Evolutionary conservation across 2,888 invertebrate species (phyloP).

Genomic region (Seira musarum): DNA sequence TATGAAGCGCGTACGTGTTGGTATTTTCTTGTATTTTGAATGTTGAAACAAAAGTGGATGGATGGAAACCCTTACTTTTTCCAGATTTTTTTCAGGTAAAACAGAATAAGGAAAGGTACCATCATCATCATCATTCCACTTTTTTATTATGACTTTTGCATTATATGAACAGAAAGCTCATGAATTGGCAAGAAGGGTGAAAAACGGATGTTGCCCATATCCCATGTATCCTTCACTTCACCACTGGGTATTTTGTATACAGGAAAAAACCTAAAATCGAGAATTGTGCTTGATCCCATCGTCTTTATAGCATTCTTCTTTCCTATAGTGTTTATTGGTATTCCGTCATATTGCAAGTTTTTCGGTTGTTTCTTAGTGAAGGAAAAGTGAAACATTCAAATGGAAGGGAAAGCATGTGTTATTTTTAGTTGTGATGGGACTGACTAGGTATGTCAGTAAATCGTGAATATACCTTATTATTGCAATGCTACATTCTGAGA

Average conservation of each 20-base stretch:
- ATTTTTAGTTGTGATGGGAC: neutral
- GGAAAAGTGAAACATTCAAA: slow-evolving; percentile 14
- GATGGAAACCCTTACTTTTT: too few relatives aligned
- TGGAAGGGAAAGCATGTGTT: neutral
- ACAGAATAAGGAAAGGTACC: slow-evolving; percentile 13
- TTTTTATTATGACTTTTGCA: slow-evolving; percentile 23
- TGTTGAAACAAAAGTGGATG: too few relatives aligned
- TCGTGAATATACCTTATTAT: too few relatives aligned
- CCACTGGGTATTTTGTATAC: too few relatives aligned
- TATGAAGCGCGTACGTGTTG: too few relatives aligned
- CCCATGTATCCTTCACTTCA: too few relatives aligned
- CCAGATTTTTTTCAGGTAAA: slow-evolving; percentile 21
- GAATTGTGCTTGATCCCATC: too few relatives aligned
- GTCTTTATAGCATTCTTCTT: neutral
- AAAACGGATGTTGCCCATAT: neutral
- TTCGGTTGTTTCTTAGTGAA: neutral
- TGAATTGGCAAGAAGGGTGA: slow-evolving; percentile 43
- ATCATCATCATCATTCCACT: slow-evolving; percentile 2
- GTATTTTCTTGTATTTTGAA: too few relatives aligned
- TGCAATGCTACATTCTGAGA: neutral
- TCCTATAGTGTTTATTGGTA: neutral
- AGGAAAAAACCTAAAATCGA: too few relatives aligned
- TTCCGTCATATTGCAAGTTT: neutral
- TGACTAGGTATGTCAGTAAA: too few relatives aligned
- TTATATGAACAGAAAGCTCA: slow-evolving; percentile 30